Evolutionary conservation across 2,113 vertebrate genomes (phyloP).

Genomic region (Poeciliopsis occidentalis): DNA sequence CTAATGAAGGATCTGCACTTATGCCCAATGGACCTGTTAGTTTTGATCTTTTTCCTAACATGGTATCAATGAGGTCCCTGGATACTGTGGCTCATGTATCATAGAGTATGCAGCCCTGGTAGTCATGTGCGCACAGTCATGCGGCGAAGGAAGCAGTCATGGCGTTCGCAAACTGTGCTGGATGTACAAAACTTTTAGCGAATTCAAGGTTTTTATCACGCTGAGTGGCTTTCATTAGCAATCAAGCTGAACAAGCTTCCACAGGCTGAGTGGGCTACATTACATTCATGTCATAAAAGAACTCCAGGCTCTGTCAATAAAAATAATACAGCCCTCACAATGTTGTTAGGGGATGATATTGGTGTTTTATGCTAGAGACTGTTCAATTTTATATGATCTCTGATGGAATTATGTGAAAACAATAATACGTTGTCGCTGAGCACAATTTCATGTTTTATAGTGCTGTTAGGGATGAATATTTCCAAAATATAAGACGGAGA

Average conservation of each 20-base stretch:
- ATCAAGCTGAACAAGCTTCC: slow-evolving; percentile 45
- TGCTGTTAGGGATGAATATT: neutral
- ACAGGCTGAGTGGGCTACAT: slow-evolving; percentile 34
- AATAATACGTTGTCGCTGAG: neutral
- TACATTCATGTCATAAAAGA: slow-evolving; percentile 28
- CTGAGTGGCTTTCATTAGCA: slow-evolving; percentile 55
- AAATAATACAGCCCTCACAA: slow-evolving; percentile 38
- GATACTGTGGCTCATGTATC: slow-evolving; percentile 50
- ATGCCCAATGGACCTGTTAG: slow-evolving; percentile 70
- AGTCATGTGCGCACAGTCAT: slow-evolving; percentile 9
- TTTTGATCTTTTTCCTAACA: slow-evolving; percentile 71
- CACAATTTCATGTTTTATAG: neutral
- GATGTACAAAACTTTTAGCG: slow-evolving; percentile 25
- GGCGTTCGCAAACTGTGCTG: slow-evolving; percentile 30
- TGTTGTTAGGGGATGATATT: slow-evolving; percentile 35
- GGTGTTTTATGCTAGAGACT: slow-evolving; percentile 31
- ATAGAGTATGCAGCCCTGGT: slow-evolving; percentile 42
- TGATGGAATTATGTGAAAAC: neutral
- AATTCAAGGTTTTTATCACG: slow-evolving; percentile 22
- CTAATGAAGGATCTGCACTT: slow-evolving; percentile 74
- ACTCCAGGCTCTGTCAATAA: slow-evolving; percentile 37
- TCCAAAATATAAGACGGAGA: neutral
- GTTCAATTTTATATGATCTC: slow-evolving; percentile 3
- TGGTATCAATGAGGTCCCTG: slow-evolving; percentile 65
- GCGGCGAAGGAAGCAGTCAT: slow-evolving; percentile 2